These are phyloP conservation scores for Heliconius hewitsoni DNA, from an alignment of 1,140 invertebrate genomes.

Conservation along the genomic window DNA sequence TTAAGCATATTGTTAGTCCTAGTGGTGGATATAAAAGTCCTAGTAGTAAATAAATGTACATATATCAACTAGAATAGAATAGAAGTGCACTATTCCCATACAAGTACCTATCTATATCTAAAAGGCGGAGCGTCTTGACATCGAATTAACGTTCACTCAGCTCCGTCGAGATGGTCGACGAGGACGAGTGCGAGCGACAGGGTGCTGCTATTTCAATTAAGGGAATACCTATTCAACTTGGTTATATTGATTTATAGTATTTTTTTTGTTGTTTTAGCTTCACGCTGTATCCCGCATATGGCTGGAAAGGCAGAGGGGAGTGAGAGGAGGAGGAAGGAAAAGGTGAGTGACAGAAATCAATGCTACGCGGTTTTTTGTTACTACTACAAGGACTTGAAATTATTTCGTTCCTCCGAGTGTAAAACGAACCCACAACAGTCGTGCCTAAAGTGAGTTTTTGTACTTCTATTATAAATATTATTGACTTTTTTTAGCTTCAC, in stretches of 20 bases:
- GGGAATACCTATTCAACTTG: slow-evolving; percentile 6
- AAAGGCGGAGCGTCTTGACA: slow-evolving; percentile 38
- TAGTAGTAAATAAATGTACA: slow-evolving; percentile 27
- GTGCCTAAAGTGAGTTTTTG: no score
- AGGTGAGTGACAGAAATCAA: no score
- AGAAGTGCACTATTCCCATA: slow-evolving; percentile 32
- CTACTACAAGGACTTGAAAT: no score
- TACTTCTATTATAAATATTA: background rate
- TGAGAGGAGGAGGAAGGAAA: no score
- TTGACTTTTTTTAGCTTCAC: no score
- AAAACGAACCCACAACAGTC: no score
- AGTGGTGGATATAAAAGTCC: background rate
- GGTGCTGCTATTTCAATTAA: slow-evolving; percentile 10
- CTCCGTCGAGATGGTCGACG: slow-evolving; percentile 18
- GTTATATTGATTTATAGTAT: background rate
- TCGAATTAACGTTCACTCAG: slow-evolving; percentile 51
- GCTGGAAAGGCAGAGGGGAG: background rate
- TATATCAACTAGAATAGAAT: slow-evolving; percentile 32
- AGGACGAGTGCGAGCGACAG: slow-evolving; percentile 22
- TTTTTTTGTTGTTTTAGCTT: background rate
- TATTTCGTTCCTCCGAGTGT: no score
- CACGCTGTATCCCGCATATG: background rate
- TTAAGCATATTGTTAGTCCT: no score
- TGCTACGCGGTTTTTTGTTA: no score
- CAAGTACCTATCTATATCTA: slow-evolving; percentile 19